These are phyloP conservation scores for Andrena trimmerana DNA, from an alignment of 2,888 invertebrate genomes.

Conservation along the genomic window DNA sequence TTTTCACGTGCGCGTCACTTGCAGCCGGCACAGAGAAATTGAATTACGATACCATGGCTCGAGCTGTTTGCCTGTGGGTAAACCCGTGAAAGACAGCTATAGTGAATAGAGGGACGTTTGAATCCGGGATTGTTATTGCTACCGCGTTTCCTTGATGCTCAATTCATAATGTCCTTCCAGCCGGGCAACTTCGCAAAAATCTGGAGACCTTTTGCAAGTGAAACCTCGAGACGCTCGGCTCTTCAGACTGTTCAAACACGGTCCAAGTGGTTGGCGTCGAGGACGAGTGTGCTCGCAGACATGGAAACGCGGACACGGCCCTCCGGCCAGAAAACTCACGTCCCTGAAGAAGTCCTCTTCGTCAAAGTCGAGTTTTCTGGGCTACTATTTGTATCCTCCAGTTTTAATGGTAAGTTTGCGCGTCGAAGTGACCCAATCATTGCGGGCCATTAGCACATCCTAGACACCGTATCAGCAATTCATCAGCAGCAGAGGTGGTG, in stretches of 20 bases:
- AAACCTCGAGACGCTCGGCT: constrained; percentile 54
- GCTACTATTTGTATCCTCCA: neutral
- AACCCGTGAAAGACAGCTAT: neutral
- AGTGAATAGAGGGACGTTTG: neutral
- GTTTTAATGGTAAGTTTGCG: neutral
- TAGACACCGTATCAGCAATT: constrained; percentile 32
- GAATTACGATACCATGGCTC: neutral
- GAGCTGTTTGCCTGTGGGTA: too few relatives aligned
- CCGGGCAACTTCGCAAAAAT: constrained; percentile 14
- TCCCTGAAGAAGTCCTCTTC: constrained; percentile 25
- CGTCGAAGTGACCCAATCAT: neutral
- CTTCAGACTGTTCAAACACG: constrained; percentile 60
- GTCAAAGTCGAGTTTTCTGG: constrained; percentile 8
- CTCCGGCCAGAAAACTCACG: constrained; percentile 25
- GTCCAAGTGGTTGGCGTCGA: constrained; percentile 40
- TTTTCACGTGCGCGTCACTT: neutral
- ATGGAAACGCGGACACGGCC: constrained; percentile 27
- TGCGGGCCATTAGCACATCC: neutral
- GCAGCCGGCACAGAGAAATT: neutral
- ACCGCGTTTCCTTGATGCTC: neutral
- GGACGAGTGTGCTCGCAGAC: constrained; percentile 44
- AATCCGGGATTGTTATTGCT: constrained; percentile 1
- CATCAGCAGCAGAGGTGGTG: constrained; percentile 14
- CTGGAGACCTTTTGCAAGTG: constrained; percentile 27
- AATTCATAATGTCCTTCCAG: constrained; percentile 19